Evolutionary conservation across 1,140 invertebrate genomes (phyloP), one percentile per base, ranked within the genome.

Genomic region (Danaus plexippus): DNA sequence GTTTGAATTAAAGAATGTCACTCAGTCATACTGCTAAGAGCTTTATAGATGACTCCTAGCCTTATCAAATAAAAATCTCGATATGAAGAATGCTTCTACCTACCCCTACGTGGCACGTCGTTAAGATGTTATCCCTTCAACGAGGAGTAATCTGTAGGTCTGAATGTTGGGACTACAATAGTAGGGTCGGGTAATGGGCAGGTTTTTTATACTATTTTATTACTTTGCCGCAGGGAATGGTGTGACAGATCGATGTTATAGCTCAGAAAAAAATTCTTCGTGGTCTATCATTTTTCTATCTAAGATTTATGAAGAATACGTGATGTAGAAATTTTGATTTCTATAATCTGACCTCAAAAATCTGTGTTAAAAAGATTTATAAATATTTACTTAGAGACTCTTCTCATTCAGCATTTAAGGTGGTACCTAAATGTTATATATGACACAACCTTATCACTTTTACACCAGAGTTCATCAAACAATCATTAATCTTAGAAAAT

Each of bases 121-220:
- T 85, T 85, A 82, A 87, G 84, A 87, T 87, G 74, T 81, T 85
- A 81, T 85, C 80, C 80, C 66, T 69, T 71, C 72, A 66, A 69
- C 70, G 67, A 71, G 71, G 70, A 82, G 73, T 85, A 86, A 86
- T 86, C 83, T 86, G 73, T 77, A 72, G 67, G 67, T 64, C 58
- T 50, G 64, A 64, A 64, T 66, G 61, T 63, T 69, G 71, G 69
- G 61, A 71, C 64, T 64, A 83, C 80, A 81, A 87, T 82, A 69
- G 80, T 71, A 71, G 77, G 75, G 73, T 78, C 72, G 77, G 67
- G 80, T 85, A 82, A 85, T 81, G 68, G 77, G 67, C 63, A 59
- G 65, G 60, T 66, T 82, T 83, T 80, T 82, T 80, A 32, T 77
- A 72, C 61, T 76, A 75, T 73, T 79, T 80, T 75, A 78, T 77